phyloP scores from a whole-genome alignment of 2,797 vertebrate species.

The Poecile montanus region DNA sequence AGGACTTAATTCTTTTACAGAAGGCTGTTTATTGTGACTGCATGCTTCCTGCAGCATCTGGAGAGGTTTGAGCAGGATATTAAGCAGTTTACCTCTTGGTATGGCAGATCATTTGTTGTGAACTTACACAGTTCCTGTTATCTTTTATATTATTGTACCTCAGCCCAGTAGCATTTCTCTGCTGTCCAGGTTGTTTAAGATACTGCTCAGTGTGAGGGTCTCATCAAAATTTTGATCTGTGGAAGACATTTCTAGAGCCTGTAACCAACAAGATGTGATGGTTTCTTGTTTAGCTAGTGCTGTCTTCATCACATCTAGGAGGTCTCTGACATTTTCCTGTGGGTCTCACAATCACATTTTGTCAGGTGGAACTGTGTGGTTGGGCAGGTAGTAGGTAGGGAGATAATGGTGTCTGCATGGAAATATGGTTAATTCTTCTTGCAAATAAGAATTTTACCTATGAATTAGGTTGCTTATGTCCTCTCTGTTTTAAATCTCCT shows the following conservation, averaged over 20 bases:
- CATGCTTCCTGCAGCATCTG: background rate
- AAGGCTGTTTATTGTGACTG: background rate
- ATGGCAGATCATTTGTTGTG: background rate
- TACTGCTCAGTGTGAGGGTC: background rate
- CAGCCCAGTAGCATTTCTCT: background rate
- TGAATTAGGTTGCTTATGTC: background rate
- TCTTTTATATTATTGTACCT: background rate
- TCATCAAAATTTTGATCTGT: background rate
- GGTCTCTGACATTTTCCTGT: background rate
- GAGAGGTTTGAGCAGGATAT: background rate
- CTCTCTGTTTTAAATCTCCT: background rate
- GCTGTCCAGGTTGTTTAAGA: background rate
- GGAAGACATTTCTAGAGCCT: background rate
- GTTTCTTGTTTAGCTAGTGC: background rate
- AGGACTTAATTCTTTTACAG: background rate
- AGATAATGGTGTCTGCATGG: background rate
- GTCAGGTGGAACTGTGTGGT: background rate
- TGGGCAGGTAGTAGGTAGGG: background rate
- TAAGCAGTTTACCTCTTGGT: background rate
- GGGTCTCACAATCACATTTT: background rate
- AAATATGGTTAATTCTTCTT: background rate
- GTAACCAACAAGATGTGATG: background rate
- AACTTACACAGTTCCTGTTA: background rate
- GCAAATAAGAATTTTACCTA: background rate
- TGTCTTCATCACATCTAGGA: background rate